Percentiles rank a stretch among this genome's conserved stretches.
Conservation (phyloP, 2,888 invertebrate species). For the Willowsia nigromaculata region DNA sequence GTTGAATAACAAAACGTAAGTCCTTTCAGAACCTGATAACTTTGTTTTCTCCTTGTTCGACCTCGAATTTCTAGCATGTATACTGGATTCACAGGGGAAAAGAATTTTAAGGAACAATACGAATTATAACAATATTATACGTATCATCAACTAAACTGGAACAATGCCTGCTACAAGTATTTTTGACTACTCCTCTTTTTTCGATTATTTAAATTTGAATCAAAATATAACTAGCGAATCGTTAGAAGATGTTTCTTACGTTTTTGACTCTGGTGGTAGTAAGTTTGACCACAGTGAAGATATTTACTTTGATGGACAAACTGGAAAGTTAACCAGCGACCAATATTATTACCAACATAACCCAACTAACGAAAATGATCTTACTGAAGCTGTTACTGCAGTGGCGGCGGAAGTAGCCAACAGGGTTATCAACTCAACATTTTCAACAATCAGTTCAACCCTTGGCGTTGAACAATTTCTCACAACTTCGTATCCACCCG, state of each 20-base stretch:
- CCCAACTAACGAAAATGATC: not conserved
- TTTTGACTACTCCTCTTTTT: constrained; percentile 25
- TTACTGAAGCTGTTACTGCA: not conserved
- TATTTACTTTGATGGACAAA: not conserved
- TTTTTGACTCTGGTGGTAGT: not conserved
- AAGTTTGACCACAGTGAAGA: not conserved
- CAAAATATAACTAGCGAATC: not conserved
- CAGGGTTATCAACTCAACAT: constrained; percentile 24
- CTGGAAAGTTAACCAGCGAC: not conserved
- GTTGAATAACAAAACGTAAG: too few species aligned
- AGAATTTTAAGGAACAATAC: too few species aligned
- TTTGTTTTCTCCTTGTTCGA: too few species aligned
- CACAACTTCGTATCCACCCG: not conserved
- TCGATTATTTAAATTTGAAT: not conserved
- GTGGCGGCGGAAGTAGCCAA: not conserved
- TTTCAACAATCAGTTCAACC: not conserved
- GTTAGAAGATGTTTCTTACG: not conserved
- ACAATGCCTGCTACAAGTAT: not conserved
- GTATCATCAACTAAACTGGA: not conserved
- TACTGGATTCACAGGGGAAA: too few species aligned
- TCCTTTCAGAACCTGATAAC: too few species aligned
- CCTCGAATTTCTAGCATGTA: too few species aligned
- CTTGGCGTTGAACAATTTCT: not conserved
- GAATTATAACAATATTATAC: not conserved
- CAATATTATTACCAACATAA: not conserved